Conservation (phyloP, 1,140 invertebrate genomes). For the Musca vetustissima region DNA sequence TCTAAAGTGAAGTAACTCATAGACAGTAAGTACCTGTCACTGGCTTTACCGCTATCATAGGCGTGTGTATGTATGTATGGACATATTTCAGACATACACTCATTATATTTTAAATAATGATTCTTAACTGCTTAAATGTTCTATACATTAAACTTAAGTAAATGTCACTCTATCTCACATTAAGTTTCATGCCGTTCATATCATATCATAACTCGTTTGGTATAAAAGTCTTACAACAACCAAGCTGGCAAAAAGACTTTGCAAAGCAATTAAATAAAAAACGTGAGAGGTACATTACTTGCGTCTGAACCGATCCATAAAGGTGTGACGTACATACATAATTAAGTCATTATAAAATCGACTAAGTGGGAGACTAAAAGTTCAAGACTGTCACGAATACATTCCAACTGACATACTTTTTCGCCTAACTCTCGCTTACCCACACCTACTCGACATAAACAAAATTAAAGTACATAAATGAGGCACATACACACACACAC, state of each 20-base stretch:
- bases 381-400: not conserved
- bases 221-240: not conserved
- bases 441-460: no score
- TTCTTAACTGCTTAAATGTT: not conserved
- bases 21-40: no score
- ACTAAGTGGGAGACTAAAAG: not conserved
- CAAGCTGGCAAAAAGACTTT: not conserved
- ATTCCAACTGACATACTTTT: not conserved
- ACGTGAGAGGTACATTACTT: conserved; percentile 14
- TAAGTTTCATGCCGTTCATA: not conserved
- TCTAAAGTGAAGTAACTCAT: no score
- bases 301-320: conserved; percentile 1
- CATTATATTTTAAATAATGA: not conserved
- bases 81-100: no score
- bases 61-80: no score
- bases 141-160: not conserved
- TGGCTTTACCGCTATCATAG: no score
- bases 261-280: conserved; percentile 15
- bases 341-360: conserved; percentile 18
- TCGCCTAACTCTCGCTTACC: no score
- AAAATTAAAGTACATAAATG: no score
- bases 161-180: not conserved
- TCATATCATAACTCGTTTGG: conserved; percentile 2
- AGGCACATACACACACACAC: no score
- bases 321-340: conserved; percentile 15